phyloP scores from a whole-genome alignment of 2,888 invertebrate species.

The Formica aserva region DNA sequence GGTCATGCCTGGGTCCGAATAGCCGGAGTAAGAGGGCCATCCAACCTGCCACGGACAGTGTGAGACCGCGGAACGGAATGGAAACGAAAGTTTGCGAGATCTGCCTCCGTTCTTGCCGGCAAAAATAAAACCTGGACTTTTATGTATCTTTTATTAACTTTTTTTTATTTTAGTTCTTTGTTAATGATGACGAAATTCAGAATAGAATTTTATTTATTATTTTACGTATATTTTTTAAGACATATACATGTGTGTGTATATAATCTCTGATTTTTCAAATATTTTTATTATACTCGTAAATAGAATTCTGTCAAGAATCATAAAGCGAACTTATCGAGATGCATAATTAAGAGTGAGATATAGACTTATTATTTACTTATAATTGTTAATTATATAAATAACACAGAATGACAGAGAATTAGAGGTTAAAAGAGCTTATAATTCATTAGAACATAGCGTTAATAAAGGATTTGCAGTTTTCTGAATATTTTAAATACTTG shows the following conservation, averaged over 20 bases:
- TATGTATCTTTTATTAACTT: not conserved
- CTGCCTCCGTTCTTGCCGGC: too few relatives aligned
- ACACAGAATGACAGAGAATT: not conserved
- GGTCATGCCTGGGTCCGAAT: conserved; percentile 54
- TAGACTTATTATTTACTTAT: not conserved
- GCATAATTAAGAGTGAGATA: not conserved
- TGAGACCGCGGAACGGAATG: conserved; percentile 28
- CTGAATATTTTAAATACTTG: not conserved
- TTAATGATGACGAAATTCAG: not conserved
- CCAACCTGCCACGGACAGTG: conserved; percentile 43
- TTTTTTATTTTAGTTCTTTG: not conserved
- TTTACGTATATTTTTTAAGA: not conserved
- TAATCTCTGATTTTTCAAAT: not conserved
- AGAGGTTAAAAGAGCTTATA: not conserved
- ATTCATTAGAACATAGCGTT: not conserved
- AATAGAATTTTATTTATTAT: not conserved
- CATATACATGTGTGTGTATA: not conserved
- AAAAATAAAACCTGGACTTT: not conserved
- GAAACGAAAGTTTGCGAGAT: conserved; percentile 14
- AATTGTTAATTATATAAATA: not conserved
- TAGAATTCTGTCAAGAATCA: not conserved
- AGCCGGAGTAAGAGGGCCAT: conserved; percentile 37
- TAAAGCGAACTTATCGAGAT: not conserved
- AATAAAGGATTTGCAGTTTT: not conserved
- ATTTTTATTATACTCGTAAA: not conserved